phyloP scores from a whole-genome alignment of 2,113 vertebrate species.

The Diphyllodes magnificus region DNA sequence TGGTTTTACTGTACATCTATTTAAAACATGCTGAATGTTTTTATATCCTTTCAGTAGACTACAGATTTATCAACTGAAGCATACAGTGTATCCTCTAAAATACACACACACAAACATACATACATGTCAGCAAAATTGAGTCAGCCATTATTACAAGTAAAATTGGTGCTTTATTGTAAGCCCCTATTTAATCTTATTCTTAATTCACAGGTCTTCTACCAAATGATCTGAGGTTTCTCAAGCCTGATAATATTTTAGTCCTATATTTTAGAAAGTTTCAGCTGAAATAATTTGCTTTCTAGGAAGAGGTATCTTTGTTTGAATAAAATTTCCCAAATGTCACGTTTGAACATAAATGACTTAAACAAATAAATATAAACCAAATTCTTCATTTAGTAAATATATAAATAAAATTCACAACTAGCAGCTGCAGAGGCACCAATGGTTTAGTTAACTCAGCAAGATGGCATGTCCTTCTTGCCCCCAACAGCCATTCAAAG shows the following conservation, averaged over 20 bases:
- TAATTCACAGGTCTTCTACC: background rate
- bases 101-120: background rate
- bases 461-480: background rate
- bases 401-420: background rate
- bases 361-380: background rate
- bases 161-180: background rate
- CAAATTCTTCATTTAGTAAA: background rate
- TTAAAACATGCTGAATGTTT: conserved; percentile 12
- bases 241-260: background rate
- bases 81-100: background rate
- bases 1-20: background rate
- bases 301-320: background rate
- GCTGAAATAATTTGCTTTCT: background rate
- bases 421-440: background rate
- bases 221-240: background rate
- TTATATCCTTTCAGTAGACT: background rate
- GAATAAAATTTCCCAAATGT: background rate
- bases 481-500: background rate
- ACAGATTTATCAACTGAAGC: conserved; percentile 8
- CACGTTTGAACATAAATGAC: background rate
- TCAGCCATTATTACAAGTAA: background rate
- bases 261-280: background rate
- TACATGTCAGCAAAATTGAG: background rate
- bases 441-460: background rate
- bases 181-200: background rate